phyloP scores from a whole-genome alignment of 2,888 invertebrate species.

The Liodrosophila aerea region DNA sequence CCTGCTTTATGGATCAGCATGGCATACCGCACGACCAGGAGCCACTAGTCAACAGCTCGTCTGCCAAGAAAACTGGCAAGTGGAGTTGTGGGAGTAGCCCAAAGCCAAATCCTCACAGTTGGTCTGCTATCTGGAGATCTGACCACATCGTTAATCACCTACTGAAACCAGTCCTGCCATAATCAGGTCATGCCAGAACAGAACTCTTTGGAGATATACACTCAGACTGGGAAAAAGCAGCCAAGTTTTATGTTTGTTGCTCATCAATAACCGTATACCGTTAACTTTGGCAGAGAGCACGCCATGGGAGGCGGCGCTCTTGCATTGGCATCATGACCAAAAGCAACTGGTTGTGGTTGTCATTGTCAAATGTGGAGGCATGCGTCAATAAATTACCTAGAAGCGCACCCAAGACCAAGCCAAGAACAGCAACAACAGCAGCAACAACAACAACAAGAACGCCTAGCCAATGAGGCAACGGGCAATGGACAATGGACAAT shows the following conservation, averaged over 20 bases:
- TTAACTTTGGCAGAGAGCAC: slow-evolving; percentile 42
- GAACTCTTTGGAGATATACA: no score
- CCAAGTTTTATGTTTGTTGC: slow-evolving; percentile 41
- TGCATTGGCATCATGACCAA: slow-evolving; percentile 51
- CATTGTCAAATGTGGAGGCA: slow-evolving; percentile 72
- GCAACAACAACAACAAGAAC: slow-evolving; percentile 21
- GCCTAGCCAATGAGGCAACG: slow-evolving; percentile 5
- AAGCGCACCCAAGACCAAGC: slow-evolving; percentile 58
- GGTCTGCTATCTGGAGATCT: not conserved
- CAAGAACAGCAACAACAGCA: slow-evolving; percentile 30
- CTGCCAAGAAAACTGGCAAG: slow-evolving; percentile 50
- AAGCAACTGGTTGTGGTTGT: slow-evolving; percentile 60
- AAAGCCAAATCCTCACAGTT: not conserved
- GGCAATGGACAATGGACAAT: slow-evolving; percentile 21
- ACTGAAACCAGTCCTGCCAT: slow-evolving; percentile 72
- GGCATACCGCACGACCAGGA: slow-evolving; percentile 56
- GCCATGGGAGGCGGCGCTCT: slow-evolving; percentile 35
- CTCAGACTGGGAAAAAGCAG: no score
- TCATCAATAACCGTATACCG: slow-evolving; percentile 70
- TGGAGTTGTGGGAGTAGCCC: not conserved
- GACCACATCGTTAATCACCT: not conserved
- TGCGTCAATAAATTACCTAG: slow-evolving; percentile 74
- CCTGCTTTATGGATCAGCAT: slow-evolving; percentile 69
- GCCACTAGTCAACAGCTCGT: slow-evolving; percentile 13
- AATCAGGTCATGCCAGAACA: slow-evolving; percentile 58